phyloP scores from a whole-genome alignment of 2,888 invertebrate genomes.

The Aphrophora alni region DNA sequence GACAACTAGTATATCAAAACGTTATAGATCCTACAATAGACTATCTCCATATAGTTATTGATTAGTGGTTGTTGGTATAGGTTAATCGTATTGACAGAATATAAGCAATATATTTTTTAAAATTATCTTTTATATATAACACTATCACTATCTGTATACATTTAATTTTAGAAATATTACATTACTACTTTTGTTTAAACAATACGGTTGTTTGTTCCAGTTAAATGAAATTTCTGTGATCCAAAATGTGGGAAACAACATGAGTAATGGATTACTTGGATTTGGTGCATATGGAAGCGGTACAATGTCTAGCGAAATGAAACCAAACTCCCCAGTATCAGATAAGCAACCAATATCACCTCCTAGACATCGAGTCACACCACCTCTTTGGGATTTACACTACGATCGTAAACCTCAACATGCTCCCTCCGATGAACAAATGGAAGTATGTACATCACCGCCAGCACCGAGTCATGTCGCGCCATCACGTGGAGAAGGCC shows the following conservation, averaged over 20 bases:
- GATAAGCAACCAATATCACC: conserved; percentile 62
- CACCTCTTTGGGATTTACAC: conserved; percentile 63
- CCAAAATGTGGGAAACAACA: conserved; percentile 67
- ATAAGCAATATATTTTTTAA: too few species aligned
- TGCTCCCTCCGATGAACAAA: conserved; percentile 57
- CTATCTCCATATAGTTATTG: too few species aligned
- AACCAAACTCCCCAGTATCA: conserved; percentile 60
- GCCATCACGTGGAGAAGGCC: conserved; percentile 70
- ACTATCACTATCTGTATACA: too few species aligned
- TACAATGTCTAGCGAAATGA: conserved; percentile 55
- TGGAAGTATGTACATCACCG: conserved; percentile 55
- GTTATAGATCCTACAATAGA: too few species aligned
- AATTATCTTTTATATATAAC: too few species aligned
- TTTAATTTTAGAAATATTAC: too few species aligned
- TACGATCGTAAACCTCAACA: conserved; percentile 61
- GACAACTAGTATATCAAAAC: too few species aligned
- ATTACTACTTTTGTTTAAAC: too few species aligned
- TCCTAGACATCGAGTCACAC: conserved; percentile 49
- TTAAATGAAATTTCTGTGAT: conserved; percentile 82
- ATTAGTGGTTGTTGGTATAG: too few species aligned
- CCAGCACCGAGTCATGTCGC: conserved; percentile 61
- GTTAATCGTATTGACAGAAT: too few species aligned
- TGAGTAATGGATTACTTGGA: conserved; percentile 66
- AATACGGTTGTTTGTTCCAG: conserved; percentile 61
- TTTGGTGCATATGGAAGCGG: conserved; percentile 72